These are phyloP conservation scores for Furnarius figulus DNA, from an alignment of 2,113 vertebrate genomes.

Conservation along the genomic window DNA sequence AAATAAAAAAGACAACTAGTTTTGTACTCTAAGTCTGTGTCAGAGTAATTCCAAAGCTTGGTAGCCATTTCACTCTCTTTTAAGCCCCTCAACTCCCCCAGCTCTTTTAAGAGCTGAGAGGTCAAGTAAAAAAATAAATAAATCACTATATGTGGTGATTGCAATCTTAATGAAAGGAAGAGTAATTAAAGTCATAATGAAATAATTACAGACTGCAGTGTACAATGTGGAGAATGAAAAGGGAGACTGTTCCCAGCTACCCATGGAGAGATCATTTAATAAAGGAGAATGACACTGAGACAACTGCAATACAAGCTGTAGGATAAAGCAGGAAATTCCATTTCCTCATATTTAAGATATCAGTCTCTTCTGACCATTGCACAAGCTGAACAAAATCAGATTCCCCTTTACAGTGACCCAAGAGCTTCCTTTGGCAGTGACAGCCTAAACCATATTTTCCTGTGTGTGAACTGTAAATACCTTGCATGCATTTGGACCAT, in stretches of 20 bases:
- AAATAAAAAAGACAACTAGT: neutral
- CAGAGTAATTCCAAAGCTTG: neutral
- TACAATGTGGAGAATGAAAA: neutral
- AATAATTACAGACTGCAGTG: neutral
- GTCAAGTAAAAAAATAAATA: neutral
- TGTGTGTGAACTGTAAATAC: neutral
- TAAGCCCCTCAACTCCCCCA: neutral
- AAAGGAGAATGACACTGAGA: neutral
- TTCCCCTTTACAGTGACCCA: slow-evolving; percentile 12
- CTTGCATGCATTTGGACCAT: neutral
- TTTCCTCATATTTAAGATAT: slow-evolving; percentile 32
- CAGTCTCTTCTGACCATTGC: neutral
- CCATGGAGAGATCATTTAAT: neutral
- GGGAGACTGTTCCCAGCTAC: neutral
- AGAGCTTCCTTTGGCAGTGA: neutral
- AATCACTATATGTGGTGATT: neutral
- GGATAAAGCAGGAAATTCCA: neutral
- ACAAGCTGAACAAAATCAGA: slow-evolving; percentile 20
- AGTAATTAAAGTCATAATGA: neutral
- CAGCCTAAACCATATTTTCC: neutral
- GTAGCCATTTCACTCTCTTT: neutral
- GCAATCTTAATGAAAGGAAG: neutral
- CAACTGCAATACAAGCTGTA: neutral
- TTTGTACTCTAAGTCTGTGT: neutral
- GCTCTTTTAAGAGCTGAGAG: neutral